Evolutionary conservation across 2,797 vertebrate genomes (phyloP), one percentile per base, ranked within the genome.

Genomic region (Falco novaeseelandiae): DNA sequence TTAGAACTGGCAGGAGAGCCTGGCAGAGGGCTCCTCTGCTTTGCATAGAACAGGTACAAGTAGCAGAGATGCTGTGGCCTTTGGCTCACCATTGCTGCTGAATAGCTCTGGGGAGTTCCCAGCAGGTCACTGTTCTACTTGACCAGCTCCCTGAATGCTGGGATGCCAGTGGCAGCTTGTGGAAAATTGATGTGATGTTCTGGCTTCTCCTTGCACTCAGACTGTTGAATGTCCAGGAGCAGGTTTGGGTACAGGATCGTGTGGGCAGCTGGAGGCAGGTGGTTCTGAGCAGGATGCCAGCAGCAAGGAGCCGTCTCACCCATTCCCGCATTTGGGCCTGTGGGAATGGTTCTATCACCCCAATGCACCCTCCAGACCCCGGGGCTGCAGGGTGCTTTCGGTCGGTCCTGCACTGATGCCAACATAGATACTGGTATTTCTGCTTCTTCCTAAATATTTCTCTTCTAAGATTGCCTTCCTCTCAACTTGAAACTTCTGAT

Each of bases 21-120:
- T 20, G 38, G 57, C 54, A 66, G 46, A 59, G 29, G 49, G 38
- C 14, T 70, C 8, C 72, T 48, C 21, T 13, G 19, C 34, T 29
- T 17, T 0, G 0, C 30, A n/a, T 11, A 42, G 29, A 3, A 7
- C 15, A 30, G 54, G 46, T 8, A 11, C 6, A 1, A 27, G 48
- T 0, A 29, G 34, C 9, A 6, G 14, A 23, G 10, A 4, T 0
- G 4, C 57, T 36, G 42, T 0, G 1, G 36, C 0, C 34, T 6
- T 15, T 19, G 67, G 49, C 38, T 80, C 23, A 1, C 12, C 29
- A 5, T 2, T 1, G 6, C 69, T 61, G 54, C 29, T 10, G 14
- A 14, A 9, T 2, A 2, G 34, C 49, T 22, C 36, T 20, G 51
- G 51, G 63, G 44, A 22, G 58, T 6, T 58, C 32, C 51, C n/a